Base-by-base conservation (phyloP, 1,140 invertebrate genomes). In the Magallana ariakensis region DNA sequence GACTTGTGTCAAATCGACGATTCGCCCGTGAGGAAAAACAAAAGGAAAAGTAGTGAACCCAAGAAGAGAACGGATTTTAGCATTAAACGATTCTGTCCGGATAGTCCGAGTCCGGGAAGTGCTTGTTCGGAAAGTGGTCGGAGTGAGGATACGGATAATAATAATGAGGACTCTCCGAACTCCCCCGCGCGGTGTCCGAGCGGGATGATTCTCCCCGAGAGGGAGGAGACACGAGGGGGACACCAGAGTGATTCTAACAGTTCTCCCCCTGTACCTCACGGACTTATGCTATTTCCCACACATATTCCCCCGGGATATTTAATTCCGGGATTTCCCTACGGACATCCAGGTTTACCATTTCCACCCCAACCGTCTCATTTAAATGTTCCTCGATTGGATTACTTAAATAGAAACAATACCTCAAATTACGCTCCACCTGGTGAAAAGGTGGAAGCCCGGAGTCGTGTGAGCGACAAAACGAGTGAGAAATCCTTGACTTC, bases 11-110 rank as follows among this genome's bases (percentile, higher is more conserved):
- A 86, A 19, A 33, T 84, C 13, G 80, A 83, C 80, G 91, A 92
- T 60, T 92, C 92, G 19, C 92, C 92, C 6, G 87, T 89, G 15
- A 89, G 92, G 66, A 94, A 93, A 90, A 96, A 96, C 91, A 97
- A 97, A 92, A 94, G 97, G 46, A 97, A 97, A 89, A 95, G 96
- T 85, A 96, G 96, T 13, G 97, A 97, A 86, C 96, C 97, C 0
- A 95, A 96, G 11, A 96, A 96, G 90, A 92, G 93, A 19, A 90
- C 89, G 7, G 93, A 94, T 87, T 94, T 93, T 88, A 93, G 91
- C 89, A 92, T 93, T 86, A 93, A 93, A 83, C 86, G 93, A 57
- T 91, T 93, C 80, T 94, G 93, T 91, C 92, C 91, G 60, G 91
- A 93, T 53, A 93, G 90, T 95, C 91, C 92, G 56, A 92, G 89